phyloP scores from a whole-genome alignment of 2,113 vertebrate species.

The Plecotus auritus region DNA sequence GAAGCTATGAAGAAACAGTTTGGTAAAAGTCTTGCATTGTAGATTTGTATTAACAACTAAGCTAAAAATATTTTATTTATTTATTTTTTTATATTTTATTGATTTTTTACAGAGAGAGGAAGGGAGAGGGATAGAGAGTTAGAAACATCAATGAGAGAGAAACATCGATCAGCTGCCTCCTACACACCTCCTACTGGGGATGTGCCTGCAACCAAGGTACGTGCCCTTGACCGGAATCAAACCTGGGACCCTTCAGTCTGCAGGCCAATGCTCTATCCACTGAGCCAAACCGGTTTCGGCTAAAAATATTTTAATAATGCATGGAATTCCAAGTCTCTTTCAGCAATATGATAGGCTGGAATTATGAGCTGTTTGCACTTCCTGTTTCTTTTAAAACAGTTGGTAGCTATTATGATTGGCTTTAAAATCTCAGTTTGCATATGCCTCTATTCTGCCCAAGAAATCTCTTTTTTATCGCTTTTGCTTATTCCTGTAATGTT shows the following conservation, averaged over 20 bases:
- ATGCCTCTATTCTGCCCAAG: not conserved
- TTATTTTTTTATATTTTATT: too few relatives aligned
- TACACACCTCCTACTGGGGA: too few relatives aligned
- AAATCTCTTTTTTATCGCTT: not conserved
- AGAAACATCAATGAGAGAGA: too few relatives aligned
- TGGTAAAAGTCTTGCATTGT: not conserved
- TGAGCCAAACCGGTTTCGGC: too few relatives aligned
- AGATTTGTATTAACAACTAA: not conserved
- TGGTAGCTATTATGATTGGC: not conserved
- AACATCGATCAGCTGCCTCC: too few relatives aligned
- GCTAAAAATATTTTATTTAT: not conserved
- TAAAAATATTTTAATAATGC: not conserved
- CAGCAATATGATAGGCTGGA: not conserved
- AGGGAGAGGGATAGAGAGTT: too few relatives aligned
- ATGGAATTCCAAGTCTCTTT: not conserved
- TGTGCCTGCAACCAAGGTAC: too few relatives aligned
- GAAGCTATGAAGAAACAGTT: constrained; percentile 18
- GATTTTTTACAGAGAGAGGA: too few relatives aligned
- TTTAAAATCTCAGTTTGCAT: constrained; percentile 16
- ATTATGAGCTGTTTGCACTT: not conserved
- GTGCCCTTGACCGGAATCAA: too few relatives aligned
- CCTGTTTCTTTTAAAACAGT: not conserved
- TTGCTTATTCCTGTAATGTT: not conserved
- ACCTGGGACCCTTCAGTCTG: too few relatives aligned
- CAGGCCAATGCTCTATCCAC: too few relatives aligned